phyloP scores from a whole-genome alignment of 2,888 invertebrate species.

The Rhodophaea formosa region DNA sequence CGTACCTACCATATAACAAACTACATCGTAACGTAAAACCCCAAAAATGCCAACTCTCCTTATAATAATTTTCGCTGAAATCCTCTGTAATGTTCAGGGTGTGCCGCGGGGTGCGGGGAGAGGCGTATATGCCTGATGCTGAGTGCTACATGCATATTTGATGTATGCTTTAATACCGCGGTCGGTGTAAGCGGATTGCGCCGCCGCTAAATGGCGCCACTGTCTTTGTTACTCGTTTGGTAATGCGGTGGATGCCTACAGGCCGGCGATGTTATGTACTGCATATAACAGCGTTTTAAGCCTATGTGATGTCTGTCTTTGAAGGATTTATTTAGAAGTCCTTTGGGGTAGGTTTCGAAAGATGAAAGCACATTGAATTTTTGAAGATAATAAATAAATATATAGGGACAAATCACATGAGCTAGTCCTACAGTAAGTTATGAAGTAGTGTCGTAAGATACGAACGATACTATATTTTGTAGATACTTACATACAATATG shows the following conservation, averaged over 20 bases:
- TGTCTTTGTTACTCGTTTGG: slow-evolving; percentile 49
- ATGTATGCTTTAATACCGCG: slow-evolving; percentile 55
- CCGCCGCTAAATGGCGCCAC: slow-evolving; percentile 37
- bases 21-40: background rate
- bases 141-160: slow-evolving; percentile 67
- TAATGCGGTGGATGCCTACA: slow-evolving; percentile 31
- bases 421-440: too few relatives aligned
- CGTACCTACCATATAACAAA: background rate
- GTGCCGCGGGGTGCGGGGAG: slow-evolving; percentile 1
- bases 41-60: background rate
- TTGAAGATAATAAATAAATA: too few relatives aligned
- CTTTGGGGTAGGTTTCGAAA: background rate
- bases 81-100: background rate
- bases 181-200: slow-evolving; percentile 31
- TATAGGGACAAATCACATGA: too few relatives aligned
- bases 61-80: background rate
- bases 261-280: slow-evolving; percentile 16
- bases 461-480: too few relatives aligned
- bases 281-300: slow-evolving; percentile 8
- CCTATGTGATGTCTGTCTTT: slow-evolving; percentile 3
- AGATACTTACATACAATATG: too few relatives aligned
- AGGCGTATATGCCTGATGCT: slow-evolving; percentile 39
- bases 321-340: slow-evolving; percentile 6
- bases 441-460: too few relatives aligned
- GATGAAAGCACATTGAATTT: slow-evolving; percentile 26